Base-by-base conservation (phyloP, 2,888 invertebrate species). In the Sarcophaga rosellei region DNA sequence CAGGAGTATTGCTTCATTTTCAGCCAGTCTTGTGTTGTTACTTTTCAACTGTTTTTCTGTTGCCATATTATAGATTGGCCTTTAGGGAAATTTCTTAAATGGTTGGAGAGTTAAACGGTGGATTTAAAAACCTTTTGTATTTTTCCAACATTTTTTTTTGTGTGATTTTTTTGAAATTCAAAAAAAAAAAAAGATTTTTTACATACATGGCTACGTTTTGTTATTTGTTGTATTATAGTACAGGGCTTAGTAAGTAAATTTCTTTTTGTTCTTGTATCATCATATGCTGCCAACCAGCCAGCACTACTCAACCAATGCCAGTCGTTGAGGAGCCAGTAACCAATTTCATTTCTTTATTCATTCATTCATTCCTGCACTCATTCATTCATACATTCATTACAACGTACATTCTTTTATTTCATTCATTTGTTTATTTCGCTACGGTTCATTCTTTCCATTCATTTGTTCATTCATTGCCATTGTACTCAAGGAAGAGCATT, bases 31-130 rank as follows among this genome's bases (percentile, higher is more conserved):
- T 25, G 25, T 25, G 25, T 25, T 25, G 25, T 25, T 25, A 25
- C 0, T 25, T 25, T 25, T 35, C 35, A 35, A 35, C 35, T 35
- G 35, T 35, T 4, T 63, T 75, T 11, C 20, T 72, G 11, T 47
- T 61, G 17, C 45, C 35, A n/a, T 83, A 85, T 87, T 82, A 80
- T 83, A 77, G 63, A 87, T 85, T 85, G 80, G 73, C 69, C 85
- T 85, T 80, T 83, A 57, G 87, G 87, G 82, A 87, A 87, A 80
- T 85, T 76, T 85, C 77, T 69, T 69, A 85, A 85, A 85, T 78
- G 70, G 74, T 21, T 61, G 68, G 70, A 83, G 73, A 87, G 45
- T 75, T 70, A 61, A 68, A 74, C 63, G 65, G 44, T 61, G 47
- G 69, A 63, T 68, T 69, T 69, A 61, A 78, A 45, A 15, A 75